Base-by-base conservation (phyloP, 2,797 vertebrate genomes). In the Acipenser transmontanus region DNA sequence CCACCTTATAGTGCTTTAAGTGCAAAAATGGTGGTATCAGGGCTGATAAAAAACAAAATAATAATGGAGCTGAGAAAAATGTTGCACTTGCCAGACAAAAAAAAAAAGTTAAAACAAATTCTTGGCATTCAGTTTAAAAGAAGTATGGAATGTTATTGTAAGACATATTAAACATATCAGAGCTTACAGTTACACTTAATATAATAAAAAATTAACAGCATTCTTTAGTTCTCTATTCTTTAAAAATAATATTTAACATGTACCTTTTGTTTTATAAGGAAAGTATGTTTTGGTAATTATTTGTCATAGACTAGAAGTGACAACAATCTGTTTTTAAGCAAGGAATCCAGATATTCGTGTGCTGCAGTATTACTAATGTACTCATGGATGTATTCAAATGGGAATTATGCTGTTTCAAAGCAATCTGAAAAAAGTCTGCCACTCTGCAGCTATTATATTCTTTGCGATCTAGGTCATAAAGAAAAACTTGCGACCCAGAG, bases 121-220 rank as follows among this genome's bases (percentile, higher is more conserved):
- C 84, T 86, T 90, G 88, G 86, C 85, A 76, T 69, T 65, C 77
- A 83, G 84, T 75, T 78, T 86, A 54, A 88, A 90, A 88, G 87
- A 84, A 81, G 78, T 87, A 83, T 85, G 89, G 88, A 89, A 90
- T 89, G 87, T 90, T 88, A 87, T 88, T 85, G 86, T 82, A 80
- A 83, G 82, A 82, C 74, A 82, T 70, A 65, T 75, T 67, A 65
- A 34, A 34, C 34, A 34, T 34, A 34, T 34, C 34, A 34, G 34
- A 34, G 34, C 34, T 34, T 34, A 34, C 4, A 34, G 34, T 34
- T 34, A 34, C 34, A 34, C 34, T 34, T 34, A 34, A 34, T 34
- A 4, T 34, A 34, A 34, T 34, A 34, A 34, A 34, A 34, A 34
- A 34, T 3, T 34, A 34, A 34, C 34, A 34, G 34, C 34, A 34